phyloP scores from a whole-genome alignment of 2,888 invertebrate genomes.

The Neoitamus cyanurus region DNA sequence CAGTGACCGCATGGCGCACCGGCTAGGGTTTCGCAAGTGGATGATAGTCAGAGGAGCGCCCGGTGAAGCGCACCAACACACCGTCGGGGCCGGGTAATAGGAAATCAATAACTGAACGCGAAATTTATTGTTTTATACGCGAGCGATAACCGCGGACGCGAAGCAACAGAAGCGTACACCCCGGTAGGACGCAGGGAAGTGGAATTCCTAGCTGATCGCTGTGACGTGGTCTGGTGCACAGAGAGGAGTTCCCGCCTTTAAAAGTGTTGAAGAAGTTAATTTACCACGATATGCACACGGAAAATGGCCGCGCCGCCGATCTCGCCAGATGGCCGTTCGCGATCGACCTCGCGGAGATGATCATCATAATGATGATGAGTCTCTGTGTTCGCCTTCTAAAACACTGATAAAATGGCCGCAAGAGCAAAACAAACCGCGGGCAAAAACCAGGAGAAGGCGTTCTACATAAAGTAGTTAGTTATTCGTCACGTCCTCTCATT shows the following conservation, averaged over 20 bases:
- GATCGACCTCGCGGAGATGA: conserved; percentile 32
- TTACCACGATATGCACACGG: conserved; percentile 45
- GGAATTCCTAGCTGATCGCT: conserved; percentile 39
- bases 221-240: conserved; percentile 39
- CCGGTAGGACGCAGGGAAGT: not conserved
- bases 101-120: conserved; percentile 42
- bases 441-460: conserved; percentile 46
- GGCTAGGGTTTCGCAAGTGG: not conserved
- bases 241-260: conserved; percentile 47
- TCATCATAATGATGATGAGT: conserved; percentile 49
- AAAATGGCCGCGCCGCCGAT: conserved; percentile 35
- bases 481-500: conserved; percentile 52
- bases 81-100: not conserved
- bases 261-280: conserved; percentile 46
- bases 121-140: conserved; percentile 43
- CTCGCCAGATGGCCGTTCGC: conserved; percentile 24
- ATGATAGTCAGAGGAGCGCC: not conserved
- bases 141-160: not conserved
- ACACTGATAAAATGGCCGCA: conserved; percentile 39
- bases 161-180: conserved; percentile 20
- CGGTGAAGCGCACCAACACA: not conserved
- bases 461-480: conserved; percentile 50
- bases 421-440: conserved; percentile 3
- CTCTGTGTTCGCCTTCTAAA: conserved; percentile 39
- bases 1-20: conserved; percentile 20